Evolutionary conservation across 1,140 invertebrate species (phyloP).

Genomic region (Bilobella aurantiaca): DNA sequence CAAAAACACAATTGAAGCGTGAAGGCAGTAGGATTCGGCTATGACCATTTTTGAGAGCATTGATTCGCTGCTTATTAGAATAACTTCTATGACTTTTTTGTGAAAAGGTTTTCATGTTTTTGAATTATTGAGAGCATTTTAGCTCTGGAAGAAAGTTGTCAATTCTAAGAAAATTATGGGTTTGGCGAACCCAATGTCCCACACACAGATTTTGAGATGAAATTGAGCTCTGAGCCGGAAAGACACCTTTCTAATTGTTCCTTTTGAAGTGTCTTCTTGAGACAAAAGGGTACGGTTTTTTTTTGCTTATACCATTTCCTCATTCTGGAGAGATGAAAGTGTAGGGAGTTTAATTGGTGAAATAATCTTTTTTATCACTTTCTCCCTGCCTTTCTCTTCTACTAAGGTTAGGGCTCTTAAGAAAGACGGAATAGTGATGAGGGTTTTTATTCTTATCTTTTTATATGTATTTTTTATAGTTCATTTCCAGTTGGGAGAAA

Average conservation of each 20-base stretch:
- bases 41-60: too few relatives aligned
- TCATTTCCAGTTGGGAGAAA: conserved; percentile 1
- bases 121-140: not conserved
- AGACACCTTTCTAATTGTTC: not conserved
- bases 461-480: not conserved
- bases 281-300: too few relatives aligned
- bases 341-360: conserved; percentile 5
- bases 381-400: not conserved
- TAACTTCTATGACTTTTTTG: not conserved
- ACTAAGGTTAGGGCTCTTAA: not conserved
- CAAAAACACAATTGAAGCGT: too few relatives aligned
- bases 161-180: too few relatives aligned
- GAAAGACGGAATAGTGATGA: not conserved
- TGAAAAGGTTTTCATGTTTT: not conserved
- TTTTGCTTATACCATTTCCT: too few relatives aligned
- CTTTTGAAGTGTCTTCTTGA: not conserved
- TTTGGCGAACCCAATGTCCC: too few relatives aligned
- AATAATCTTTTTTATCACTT: not conserved
- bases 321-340: too few relatives aligned
- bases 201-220: too few relatives aligned
- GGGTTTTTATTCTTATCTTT: conserved; percentile 7
- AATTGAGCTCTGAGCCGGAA: too few relatives aligned
- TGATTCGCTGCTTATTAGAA: too few relatives aligned
- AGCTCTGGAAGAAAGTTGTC: too few relatives aligned
- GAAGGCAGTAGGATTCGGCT: too few relatives aligned